Evolutionary conservation across 2,888 invertebrate genomes (phyloP), one percentile per base, ranked within the genome.

Genomic region (Drosophila ezoana): DNA sequence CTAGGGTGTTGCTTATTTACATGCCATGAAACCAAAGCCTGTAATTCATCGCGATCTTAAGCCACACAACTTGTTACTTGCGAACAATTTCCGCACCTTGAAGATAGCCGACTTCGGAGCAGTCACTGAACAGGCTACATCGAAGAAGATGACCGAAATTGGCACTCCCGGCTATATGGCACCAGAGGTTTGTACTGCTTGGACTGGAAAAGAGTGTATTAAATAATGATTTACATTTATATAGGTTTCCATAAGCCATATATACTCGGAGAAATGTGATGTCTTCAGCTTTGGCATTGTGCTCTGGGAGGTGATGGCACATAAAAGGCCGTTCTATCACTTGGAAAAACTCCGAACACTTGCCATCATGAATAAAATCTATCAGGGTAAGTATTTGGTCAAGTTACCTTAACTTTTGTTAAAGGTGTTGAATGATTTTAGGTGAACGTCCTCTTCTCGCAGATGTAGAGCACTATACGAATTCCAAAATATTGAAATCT

Each of bases 11-110:
- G 40, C 48, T 4, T 62, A 62, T 11, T 35, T 66, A 2, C 66
- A 66, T 37, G 37, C n/a, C 16, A 51, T 45, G 40, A 14, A 3
- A 28, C 45, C 45, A 28, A 45, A 14, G 28, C 10, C 28, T 4
- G 28, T 63, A 9, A 61, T 66, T 9, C 63, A 67, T 57, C 66
- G 66, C 1, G 66, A 67, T 37, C 51, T 66, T 6, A 66, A 66
- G 16, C 40, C 66, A 1, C 28, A 45, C 1, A 66, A 66, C 20
- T 40, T 66, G n/a, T 20, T 66, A 10, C 51, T 66, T 8, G 3
- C 18, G 0, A 45, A 66, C 10, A 40, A 18, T 0, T 62, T 28
- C 51, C n/a, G n/a, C 4, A 51, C 14, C 4, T 41, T 66, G 9
- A 62, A 66, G n/a, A 66, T 66, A n/a, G 20, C 23, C 1, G 66